These are phyloP conservation scores for Notothenia rossii DNA, from an alignment of 2,113 vertebrate genomes.

Conservation along the genomic window DNA sequence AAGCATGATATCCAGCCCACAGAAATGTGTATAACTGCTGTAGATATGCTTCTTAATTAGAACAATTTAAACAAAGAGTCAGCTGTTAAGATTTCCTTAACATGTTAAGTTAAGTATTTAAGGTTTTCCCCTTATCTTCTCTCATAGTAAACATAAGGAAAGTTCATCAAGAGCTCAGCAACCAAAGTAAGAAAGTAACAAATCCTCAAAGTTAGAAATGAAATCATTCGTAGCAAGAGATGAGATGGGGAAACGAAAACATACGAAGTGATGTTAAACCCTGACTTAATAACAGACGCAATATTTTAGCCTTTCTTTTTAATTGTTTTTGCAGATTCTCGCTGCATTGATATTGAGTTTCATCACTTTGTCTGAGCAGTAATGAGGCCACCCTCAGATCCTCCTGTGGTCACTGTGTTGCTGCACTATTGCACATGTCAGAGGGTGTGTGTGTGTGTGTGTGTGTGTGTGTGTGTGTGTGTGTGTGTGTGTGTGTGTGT, in stretches of 20 bases:
- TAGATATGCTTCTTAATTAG: too few relatives aligned
- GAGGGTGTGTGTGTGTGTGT: not conserved
- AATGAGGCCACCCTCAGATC: constrained; percentile 61
- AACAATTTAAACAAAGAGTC: too few relatives aligned
- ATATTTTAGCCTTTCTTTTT: constrained; percentile 22
- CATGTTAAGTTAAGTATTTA: too few relatives aligned
- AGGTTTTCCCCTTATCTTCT: too few relatives aligned
- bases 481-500: too few relatives aligned
- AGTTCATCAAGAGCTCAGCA: too few relatives aligned
- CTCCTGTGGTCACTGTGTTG: constrained; percentile 52
- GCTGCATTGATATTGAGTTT: constrained; percentile 64
- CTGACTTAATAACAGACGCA: not conserved
- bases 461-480: too few relatives aligned
- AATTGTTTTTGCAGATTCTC: constrained; percentile 45
- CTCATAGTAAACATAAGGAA: too few relatives aligned
- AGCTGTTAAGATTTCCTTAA: too few relatives aligned
- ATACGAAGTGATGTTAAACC: constrained; percentile 3
- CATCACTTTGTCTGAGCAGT: constrained; percentile 68
- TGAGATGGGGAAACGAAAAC: not conserved
- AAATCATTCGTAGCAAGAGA: not conserved
- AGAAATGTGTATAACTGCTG: too few relatives aligned
- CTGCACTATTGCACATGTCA: constrained; percentile 48
- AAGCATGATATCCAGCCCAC: too few relatives aligned
- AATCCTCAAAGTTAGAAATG: not conserved
- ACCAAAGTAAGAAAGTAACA: too few relatives aligned